Evolutionary conservation across 2,888 invertebrate species (phyloP).

Genomic region (Dynastes grantii): DNA sequence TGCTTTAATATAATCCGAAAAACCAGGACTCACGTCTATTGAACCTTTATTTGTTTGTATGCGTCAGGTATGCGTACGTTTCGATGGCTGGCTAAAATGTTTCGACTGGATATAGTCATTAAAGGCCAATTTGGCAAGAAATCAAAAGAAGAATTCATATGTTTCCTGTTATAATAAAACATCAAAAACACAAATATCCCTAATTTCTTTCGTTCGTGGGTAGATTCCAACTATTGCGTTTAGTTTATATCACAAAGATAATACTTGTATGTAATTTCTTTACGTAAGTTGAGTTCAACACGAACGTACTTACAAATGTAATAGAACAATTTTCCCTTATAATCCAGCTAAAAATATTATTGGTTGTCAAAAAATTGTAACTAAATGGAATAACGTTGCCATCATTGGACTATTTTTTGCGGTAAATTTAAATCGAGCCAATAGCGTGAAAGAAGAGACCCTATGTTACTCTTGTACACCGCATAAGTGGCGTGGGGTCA

Average conservation of each 20-base stretch:
- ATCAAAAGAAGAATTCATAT: constrained; percentile 57
- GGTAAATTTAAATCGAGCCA: constrained; percentile 76
- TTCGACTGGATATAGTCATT: constrained; percentile 53
- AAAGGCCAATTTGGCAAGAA: constrained; percentile 56
- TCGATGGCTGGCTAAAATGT: constrained; percentile 50
- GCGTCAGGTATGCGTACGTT: neutral
- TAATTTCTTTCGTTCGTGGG: constrained; percentile 45
- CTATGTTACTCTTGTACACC: constrained; percentile 73
- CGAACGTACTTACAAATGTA: constrained; percentile 18
- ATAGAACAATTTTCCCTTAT: constrained; percentile 57
- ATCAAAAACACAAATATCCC: constrained; percentile 53
- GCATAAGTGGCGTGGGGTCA: constrained; percentile 79
- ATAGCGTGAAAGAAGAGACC: constrained; percentile 67
- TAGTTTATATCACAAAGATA: neutral
- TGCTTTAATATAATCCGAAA: constrained; percentile 18
- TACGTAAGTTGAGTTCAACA: neutral
- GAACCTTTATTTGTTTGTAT: constrained; percentile 40
- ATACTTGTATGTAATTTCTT: neutral
- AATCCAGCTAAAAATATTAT: constrained; percentile 68
- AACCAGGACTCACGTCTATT: constrained; percentile 21
- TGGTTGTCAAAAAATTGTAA: constrained; percentile 73
- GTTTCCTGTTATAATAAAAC: constrained; percentile 58
- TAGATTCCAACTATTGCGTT: neutral
- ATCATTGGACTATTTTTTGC: constrained; percentile 75
- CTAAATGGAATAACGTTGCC: constrained; percentile 70